phyloP scores from a whole-genome alignment of 2,113 vertebrate genomes.

The Stegastes partitus region DNA sequence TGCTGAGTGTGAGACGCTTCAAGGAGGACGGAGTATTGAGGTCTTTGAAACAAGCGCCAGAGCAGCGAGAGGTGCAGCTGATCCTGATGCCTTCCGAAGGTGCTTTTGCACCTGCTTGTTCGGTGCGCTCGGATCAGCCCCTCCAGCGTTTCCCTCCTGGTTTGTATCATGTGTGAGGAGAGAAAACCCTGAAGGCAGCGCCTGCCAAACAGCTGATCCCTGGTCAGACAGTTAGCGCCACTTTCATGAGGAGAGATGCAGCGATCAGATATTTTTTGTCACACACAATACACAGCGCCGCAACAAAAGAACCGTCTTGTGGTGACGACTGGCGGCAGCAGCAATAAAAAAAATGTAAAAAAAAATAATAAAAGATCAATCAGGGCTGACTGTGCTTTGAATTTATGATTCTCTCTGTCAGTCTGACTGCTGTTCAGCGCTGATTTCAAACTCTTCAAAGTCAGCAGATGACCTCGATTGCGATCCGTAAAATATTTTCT shows the following conservation, averaged over 20 bases:
- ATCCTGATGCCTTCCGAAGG: constrained; percentile 25
- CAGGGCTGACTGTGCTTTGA: background rate
- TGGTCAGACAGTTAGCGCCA: constrained; percentile 1
- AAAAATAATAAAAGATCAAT: background rate
- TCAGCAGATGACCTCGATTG: background rate
- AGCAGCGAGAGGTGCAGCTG: constrained; percentile 7
- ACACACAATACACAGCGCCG: background rate
- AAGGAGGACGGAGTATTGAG: background rate
- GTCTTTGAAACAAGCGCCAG: background rate
- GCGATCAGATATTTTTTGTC: background rate
- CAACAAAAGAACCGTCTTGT: background rate
- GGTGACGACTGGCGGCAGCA: background rate
- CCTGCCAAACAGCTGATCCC: constrained; percentile 35
- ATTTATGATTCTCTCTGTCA: background rate
- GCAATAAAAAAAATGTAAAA: background rate
- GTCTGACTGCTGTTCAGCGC: background rate
- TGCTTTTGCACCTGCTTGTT: constrained; percentile 39
- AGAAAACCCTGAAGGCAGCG: constrained; percentile 16
- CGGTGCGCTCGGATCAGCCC: background rate
- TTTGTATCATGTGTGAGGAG: constrained; percentile 1
- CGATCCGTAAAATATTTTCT: constrained; percentile 6
- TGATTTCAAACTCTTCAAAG: background rate
- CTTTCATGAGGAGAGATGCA: background rate
- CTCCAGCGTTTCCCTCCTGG: background rate
- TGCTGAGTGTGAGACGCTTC: background rate